These are phyloP conservation scores for Lepilemur ruficaudatus DNA, from an alignment of 2,797 vertebrate genomes.

Conservation along the genomic window DNA sequence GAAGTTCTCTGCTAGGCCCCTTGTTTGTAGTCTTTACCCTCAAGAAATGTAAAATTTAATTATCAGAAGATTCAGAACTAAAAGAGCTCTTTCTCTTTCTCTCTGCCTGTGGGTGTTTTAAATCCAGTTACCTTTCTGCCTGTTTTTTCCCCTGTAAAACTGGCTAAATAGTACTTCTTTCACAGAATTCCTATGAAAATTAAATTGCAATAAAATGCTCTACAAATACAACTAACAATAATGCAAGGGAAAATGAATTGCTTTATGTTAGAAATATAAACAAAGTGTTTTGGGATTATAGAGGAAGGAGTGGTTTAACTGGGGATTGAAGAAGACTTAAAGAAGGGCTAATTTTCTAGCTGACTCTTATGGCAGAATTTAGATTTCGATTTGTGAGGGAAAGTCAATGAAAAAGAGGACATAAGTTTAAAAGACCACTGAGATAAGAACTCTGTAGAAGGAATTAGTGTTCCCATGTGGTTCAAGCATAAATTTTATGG, in stretches of 20 bases:
- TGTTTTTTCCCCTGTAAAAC: neutral
- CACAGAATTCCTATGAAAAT: conserved; percentile 32
- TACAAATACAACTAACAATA: conserved; percentile 2
- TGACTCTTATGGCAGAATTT: conserved; percentile 18
- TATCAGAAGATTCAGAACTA: conserved; percentile 15
- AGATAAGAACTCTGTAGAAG: neutral
- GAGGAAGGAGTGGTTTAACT: neutral
- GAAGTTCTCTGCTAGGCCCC: neutral
- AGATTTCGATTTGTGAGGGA: conserved; percentile 31
- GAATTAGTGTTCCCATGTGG: neutral
- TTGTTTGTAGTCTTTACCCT: neutral
- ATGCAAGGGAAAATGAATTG: neutral
- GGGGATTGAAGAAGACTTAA: neutral
- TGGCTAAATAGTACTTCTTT: neutral
- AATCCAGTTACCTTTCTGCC: neutral
- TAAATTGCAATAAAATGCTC: neutral
- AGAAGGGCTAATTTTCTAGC: conserved; percentile 6
- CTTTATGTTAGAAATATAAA: neutral
- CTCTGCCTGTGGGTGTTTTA: neutral
- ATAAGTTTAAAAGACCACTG: neutral
- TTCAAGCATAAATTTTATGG: neutral
- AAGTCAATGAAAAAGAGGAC: neutral
- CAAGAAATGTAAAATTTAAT: conserved; percentile 24
- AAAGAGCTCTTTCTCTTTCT: neutral
- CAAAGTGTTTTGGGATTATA: neutral